Conservation (phyloP, 2,888 invertebrate genomes). For the Eudasyphora cyanicolor region DNA sequence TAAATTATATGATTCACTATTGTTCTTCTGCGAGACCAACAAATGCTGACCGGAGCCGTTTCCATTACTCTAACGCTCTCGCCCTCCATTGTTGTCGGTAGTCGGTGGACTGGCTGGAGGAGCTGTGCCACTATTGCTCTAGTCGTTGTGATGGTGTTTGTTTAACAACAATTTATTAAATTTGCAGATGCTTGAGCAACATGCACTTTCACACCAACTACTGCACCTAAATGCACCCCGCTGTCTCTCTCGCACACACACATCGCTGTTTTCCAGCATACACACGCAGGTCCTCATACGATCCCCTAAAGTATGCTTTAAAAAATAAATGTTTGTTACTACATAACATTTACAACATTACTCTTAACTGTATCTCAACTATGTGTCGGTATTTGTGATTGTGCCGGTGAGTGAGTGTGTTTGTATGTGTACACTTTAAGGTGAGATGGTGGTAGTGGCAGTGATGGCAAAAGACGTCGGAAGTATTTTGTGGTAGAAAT, state of each 20-base stretch:
- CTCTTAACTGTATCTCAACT: not conserved
- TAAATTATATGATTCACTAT: constrained; percentile 58
- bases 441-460: not conserved
- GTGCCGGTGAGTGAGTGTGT: not conserved
- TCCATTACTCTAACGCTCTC: constrained; percentile 1
- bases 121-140: not conserved
- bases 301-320: constrained; percentile 59
- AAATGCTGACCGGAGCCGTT: constrained; percentile 6
- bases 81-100: constrained; percentile 39
- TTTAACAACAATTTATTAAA: constrained; percentile 62
- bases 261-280: not conserved
- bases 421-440: too few species aligned
- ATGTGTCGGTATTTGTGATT: not conserved
- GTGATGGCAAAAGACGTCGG: not conserved
- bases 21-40: not conserved
- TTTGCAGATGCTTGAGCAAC: constrained; percentile 54
- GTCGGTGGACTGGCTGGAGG: constrained; percentile 1
- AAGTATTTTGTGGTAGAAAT: constrained; percentile 36
- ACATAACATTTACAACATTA: constrained; percentile 35
- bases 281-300: not conserved
- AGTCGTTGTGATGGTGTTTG: constrained; percentile 54
- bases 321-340: constrained; percentile 47
- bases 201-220: constrained; percentile 29
- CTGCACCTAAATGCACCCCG: not conserved
- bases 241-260: not conserved